Conservation (phyloP, 64 coral and sea anemone genomes). For the Anthopleura sola region DNA sequence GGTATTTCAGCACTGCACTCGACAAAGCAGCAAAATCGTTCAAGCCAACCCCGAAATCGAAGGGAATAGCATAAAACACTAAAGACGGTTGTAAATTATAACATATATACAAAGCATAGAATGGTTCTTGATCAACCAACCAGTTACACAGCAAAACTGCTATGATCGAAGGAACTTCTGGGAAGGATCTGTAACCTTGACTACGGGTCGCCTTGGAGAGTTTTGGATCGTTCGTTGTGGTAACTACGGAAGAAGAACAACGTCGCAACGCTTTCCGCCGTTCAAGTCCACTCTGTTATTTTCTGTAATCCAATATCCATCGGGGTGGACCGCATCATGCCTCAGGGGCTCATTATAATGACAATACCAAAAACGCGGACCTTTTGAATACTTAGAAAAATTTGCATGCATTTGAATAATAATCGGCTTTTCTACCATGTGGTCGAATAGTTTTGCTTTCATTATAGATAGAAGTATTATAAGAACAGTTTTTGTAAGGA, state of each 20-base stretch:
- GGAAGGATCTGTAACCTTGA: conserved; percentile 99
- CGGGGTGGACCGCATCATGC: background rate
- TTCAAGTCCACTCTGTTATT: conserved; percentile 6
- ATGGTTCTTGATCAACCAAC: conserved; percentile 54
- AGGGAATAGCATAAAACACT: background rate
- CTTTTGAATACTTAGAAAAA: background rate
- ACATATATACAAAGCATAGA: conserved; percentile 51
- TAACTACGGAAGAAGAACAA: conserved; percentile 93
- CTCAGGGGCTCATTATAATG: conserved; percentile 11
- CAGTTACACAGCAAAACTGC: conserved; percentile 19
- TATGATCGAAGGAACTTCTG: conserved; percentile 83
- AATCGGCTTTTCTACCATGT: background rate
- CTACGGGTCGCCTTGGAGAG: conserved; percentile 99
- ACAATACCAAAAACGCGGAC: background rate
- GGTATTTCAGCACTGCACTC: conserved; percentile 24
- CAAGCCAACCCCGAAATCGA: conserved; percentile 20
- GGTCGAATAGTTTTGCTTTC: conserved; percentile 9
- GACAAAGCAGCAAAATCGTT: conserved; percentile 48
- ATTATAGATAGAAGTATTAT: background rate
- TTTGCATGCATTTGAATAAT: conserved; percentile 10
- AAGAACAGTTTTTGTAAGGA: background rate
- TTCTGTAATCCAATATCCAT: background rate
- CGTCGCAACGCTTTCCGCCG: conserved; percentile 73
- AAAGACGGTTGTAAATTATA: conserved; percentile 8
- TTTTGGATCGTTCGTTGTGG: conserved; percentile 82